phyloP scores from a whole-genome alignment of 2,797 vertebrate genomes.

The Huso huso region DNA sequence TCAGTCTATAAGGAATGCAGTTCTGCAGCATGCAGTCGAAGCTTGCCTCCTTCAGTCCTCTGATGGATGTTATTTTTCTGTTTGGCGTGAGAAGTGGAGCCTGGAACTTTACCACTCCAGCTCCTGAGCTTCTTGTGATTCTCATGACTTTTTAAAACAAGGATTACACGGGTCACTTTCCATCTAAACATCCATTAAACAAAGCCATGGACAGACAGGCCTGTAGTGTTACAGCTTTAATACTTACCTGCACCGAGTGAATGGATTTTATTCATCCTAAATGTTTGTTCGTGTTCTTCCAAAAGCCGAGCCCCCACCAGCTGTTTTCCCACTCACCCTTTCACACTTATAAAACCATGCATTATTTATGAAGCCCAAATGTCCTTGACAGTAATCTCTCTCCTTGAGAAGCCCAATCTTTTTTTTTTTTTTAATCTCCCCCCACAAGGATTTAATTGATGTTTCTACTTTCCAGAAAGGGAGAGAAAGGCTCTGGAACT shows the following conservation, averaged over 20 bases:
- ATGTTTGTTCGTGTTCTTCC: constrained; percentile 10
- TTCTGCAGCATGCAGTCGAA: too few species aligned
- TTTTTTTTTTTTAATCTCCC: constrained; percentile 7
- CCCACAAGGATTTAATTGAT: constrained; percentile 17
- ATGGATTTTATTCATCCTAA: constrained; percentile 12
- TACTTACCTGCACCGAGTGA: constrained; percentile 10
- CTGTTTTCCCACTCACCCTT: constrained; percentile 17
- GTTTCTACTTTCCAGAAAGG: constrained; percentile 9
- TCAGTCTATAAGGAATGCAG: too few species aligned
- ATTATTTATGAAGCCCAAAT: constrained; percentile 27
- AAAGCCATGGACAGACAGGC: constrained; percentile 23
- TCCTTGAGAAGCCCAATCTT: constrained; percentile 17
- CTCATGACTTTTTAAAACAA: constrained; percentile 12
- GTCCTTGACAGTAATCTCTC: constrained; percentile 21
- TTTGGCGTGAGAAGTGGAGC: not conserved
- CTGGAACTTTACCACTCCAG: not conserved
- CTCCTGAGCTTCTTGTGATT: not conserved
- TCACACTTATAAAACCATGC: constrained; percentile 16
- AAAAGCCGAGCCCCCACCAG: constrained; percentile 8
- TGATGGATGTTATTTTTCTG: not conserved
- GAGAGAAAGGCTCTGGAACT: constrained; percentile 11
- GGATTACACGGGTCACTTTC: constrained; percentile 12
- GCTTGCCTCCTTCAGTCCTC: not conserved
- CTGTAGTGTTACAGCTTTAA: constrained; percentile 9
- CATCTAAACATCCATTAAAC: constrained; percentile 26